These are phyloP conservation scores for Etheostoma perlongum DNA, from an alignment of 2,797 vertebrate species.

Conservation along the genomic window DNA sequence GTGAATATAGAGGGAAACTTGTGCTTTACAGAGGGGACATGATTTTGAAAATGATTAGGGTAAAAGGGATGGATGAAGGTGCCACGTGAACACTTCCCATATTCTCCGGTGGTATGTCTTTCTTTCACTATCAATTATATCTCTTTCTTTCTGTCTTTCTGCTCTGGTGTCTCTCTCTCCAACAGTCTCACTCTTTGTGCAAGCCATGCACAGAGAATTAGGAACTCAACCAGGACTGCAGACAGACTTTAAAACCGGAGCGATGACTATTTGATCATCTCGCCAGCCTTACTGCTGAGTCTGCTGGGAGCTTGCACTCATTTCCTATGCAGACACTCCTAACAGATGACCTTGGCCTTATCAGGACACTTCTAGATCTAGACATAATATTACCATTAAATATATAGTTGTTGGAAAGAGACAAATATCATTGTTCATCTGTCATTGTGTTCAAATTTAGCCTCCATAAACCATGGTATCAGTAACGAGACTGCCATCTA, in stretches of 20 bases:
- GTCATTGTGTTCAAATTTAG: slow-evolving; percentile 55
- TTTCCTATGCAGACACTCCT: slow-evolving; percentile 78
- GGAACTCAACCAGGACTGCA: slow-evolving; percentile 54
- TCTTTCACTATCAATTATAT: slow-evolving; percentile 54
- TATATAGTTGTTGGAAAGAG: slow-evolving; percentile 46
- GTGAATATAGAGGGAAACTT: slow-evolving; percentile 69
- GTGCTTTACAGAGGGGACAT: slow-evolving; percentile 57
- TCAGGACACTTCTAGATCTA: slow-evolving; percentile 73
- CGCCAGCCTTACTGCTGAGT: slow-evolving; percentile 72
- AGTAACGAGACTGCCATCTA: slow-evolving; percentile 64
- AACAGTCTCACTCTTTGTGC: slow-evolving; percentile 31
- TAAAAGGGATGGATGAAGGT: slow-evolving; percentile 48
- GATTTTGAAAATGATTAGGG: slow-evolving; percentile 73
- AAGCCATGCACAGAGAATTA: slow-evolving; percentile 29
- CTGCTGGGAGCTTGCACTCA: slow-evolving; percentile 72
- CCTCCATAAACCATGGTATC: slow-evolving; percentile 31
- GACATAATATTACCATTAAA: slow-evolving; percentile 64
- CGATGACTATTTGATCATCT: slow-evolving; percentile 71
- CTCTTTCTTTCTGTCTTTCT: slow-evolving; percentile 46
- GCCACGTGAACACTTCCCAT: slow-evolving; percentile 48
- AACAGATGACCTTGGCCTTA: slow-evolving; percentile 84
- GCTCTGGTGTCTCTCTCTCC: slow-evolving; percentile 18
- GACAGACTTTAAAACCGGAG: slow-evolving; percentile 68
- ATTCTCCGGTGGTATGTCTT: slow-evolving; percentile 62
- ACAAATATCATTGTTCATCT: slow-evolving; percentile 61